phyloP scores from a whole-genome alignment of 2,888 invertebrate species.

The Mermis nigrescens region DNA sequence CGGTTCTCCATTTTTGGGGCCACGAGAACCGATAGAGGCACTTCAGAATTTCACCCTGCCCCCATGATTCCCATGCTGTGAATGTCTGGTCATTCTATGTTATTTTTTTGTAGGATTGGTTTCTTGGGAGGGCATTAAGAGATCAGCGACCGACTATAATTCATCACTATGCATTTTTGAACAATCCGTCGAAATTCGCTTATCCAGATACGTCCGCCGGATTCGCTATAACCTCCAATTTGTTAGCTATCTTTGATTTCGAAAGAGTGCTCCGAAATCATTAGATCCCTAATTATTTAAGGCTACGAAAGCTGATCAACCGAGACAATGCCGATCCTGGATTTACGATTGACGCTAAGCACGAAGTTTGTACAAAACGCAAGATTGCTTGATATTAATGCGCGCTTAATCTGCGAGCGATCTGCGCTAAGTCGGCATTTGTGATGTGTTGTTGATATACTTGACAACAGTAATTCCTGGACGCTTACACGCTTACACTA shows the following conservation, averaged over 20 bases:
- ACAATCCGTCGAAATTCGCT: slow-evolving; percentile 46
- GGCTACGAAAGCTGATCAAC: not conserved
- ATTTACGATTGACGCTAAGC: slow-evolving; percentile 58
- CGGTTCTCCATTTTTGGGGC: too few relatives aligned
- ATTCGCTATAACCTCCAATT: slow-evolving; percentile 52
- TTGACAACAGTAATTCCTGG: too few relatives aligned
- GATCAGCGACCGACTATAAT: slow-evolving; percentile 68
- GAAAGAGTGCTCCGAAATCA: not conserved
- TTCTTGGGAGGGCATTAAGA: slow-evolving; percentile 54
- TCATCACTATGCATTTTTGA: slow-evolving; percentile 61
- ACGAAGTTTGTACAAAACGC: slow-evolving; percentile 41
- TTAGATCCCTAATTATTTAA: not conserved
- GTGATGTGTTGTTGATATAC: too few relatives aligned
- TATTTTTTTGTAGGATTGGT: slow-evolving; percentile 43
- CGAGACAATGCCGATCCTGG: slow-evolving; percentile 32
- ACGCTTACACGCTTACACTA: too few relatives aligned
- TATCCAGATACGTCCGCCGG: slow-evolving; percentile 66
- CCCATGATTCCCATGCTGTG: too few relatives aligned
- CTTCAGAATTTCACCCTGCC: too few relatives aligned
- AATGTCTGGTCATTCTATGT: too few relatives aligned
- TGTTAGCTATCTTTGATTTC: not conserved
- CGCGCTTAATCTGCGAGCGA: too few relatives aligned
- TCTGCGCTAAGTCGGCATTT: too few relatives aligned
- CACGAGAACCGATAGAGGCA: too few relatives aligned
- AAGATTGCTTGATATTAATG: too few relatives aligned